Evolutionary conservation across 2,797 vertebrate species (phyloP).

Genomic region (Nyctalus aviator): DNA sequence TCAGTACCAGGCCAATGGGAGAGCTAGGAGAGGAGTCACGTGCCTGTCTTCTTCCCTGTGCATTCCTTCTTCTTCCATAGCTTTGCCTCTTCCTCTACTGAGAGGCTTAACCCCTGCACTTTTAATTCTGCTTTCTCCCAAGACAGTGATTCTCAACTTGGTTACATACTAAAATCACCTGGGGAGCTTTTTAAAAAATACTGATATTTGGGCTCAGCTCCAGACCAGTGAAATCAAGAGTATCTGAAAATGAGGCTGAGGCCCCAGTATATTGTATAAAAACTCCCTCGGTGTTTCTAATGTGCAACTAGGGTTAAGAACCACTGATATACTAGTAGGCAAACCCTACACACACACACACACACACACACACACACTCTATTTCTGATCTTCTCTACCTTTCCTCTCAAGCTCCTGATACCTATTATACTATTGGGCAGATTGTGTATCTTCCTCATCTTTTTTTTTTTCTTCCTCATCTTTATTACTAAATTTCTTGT

Average conservation of each 20-base stretch:
- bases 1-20: background rate
- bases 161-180: background rate
- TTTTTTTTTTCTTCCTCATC: background rate
- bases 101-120: background rate
- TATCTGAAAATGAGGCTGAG: background rate
- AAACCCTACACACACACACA: background rate
- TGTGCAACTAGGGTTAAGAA: background rate
- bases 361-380: background rate
- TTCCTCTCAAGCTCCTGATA: background rate
- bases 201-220: slow-evolving; percentile 7
- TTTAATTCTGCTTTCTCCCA: slow-evolving; percentile 18
- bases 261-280: background rate
- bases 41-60: background rate
- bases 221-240: background rate
- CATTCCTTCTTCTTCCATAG: background rate
- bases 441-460: background rate
- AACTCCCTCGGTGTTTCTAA: background rate
- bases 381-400: background rate
- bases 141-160: background rate
- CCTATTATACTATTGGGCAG: background rate
- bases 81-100: background rate
- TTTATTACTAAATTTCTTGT: slow-evolving; percentile 41
- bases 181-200: background rate
- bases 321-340: background rate
- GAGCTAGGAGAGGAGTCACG: background rate